Base-by-base conservation (phyloP, 1,140 invertebrate species). In the Drosophila teissieri region DNA sequence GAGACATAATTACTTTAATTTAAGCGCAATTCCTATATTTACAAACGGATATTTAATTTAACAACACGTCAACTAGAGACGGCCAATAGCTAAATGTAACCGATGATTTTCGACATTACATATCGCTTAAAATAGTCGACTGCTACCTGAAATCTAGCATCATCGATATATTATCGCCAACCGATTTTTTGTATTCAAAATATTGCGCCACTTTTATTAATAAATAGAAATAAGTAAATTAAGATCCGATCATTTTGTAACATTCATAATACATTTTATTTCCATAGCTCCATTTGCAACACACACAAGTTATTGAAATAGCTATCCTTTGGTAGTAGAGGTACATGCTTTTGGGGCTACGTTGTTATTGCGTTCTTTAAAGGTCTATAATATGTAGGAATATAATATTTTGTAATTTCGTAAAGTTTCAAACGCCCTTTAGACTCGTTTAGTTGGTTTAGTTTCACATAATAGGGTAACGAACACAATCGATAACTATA, bases 261-360 rank as follows among this genome's bases (percentile, higher is more conserved):
- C 83, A 88, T 86, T 86, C 83, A 86, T 86, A 86, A 86, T 86
- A 86, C 83, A 86, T 86, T 86, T 79, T 86, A 83, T 77, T 88
- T 73, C 44, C 80, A 88, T 86, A 86, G 83, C 72, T 79, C 67
- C 83, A 72, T 65, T 82, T 73, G 78, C 79, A 86, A 79, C 74
- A 78, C 83, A 86, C 74, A 79, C 58, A 82, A 82, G 56, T 79
- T 84, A 65, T 61, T 75, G 60, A 63, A 55, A 53, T 75, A 45
- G 36, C 39, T 65, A 57, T 39, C 63, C 72, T 65, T 75, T 73
- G 46, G 70, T 65, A 64, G 44, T 55, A 69, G 44, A 78, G 79
- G 74, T 82, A 73, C 46, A 73, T 77, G 68, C 74, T 70, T 53
- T 58, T 77, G 68, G 74, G 70, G 72, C 84, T 83, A 86, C 60